Evolutionary conservation across 2,888 invertebrate genomes (phyloP).

Genomic region (Odontocolon sp.): DNA sequence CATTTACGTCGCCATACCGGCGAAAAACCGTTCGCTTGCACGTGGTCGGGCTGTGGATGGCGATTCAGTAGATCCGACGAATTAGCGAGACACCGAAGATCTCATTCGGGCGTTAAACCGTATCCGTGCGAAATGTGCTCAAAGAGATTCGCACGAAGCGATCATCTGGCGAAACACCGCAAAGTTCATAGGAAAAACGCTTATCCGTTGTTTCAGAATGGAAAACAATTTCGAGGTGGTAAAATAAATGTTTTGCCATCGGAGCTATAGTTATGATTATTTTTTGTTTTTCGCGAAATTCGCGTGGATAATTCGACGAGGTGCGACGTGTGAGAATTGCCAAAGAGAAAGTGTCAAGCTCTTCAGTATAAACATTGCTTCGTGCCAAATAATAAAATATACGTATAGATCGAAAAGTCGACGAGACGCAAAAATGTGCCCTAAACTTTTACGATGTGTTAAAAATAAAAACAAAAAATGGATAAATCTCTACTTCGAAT

Average conservation of each 20-base stretch:
- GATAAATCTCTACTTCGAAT: background rate
- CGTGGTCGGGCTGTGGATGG: conserved; percentile 93
- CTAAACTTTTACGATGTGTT: background rate
- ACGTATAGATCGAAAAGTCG: background rate
- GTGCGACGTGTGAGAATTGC: conserved; percentile 17
- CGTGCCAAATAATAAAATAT: conserved; percentile 3
- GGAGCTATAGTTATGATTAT: conserved; percentile 68
- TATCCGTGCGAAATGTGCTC: conserved; percentile 94
- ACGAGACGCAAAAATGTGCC: background rate
- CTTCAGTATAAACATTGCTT: conserved; percentile 23
- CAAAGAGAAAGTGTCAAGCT: conserved; percentile 38
- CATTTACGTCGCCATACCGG: conserved; percentile 93
- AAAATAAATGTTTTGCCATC: conserved; percentile 72
- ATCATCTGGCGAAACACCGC: conserved; percentile 96
- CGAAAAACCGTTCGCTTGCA: conserved; percentile 88
- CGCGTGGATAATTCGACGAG: background rate
- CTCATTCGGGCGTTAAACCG: conserved; percentile 97
- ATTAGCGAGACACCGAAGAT: conserved; percentile 94
- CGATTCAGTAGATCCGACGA: conserved; percentile 97
- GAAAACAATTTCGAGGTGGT: conserved; percentile 70
- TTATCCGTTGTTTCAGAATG: conserved; percentile 72
- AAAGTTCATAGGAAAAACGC: conserved; percentile 89
- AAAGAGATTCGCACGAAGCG: conserved; percentile 95
- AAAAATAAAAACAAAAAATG: background rate
- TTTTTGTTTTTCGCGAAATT: conserved; percentile 2